These are phyloP conservation scores for Listronotus oregonensis DNA, from an alignment of 1,140 invertebrate species.

Conservation along the genomic window DNA sequence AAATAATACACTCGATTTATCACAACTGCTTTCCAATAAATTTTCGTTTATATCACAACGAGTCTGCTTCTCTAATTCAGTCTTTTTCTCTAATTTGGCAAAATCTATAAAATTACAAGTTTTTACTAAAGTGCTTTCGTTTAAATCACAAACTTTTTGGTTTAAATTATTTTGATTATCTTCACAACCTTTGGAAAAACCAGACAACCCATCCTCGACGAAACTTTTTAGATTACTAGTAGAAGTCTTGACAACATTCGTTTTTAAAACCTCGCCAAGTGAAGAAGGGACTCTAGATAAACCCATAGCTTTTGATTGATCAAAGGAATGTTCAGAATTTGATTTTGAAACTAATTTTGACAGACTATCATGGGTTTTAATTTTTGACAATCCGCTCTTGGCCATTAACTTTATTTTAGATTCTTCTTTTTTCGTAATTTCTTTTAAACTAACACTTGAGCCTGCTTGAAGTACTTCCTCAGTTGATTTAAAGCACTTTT, in stretches of 20 bases:
- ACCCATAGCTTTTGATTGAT: not conserved
- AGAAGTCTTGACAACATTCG: not conserved
- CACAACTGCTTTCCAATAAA: not conserved
- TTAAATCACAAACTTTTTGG: not conserved
- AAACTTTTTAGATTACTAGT: not conserved
- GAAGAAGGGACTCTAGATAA: not conserved
- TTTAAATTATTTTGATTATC: conserved; percentile 8
- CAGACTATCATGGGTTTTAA: not conserved
- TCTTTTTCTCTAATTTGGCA: conserved; percentile 16
- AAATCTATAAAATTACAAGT: conserved; percentile 11
- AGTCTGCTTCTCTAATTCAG: conserved; percentile 5
- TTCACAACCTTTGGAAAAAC: not conserved
- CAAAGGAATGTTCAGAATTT: not conserved
- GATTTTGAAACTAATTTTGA: not conserved
- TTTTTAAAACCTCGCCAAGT: not conserved
- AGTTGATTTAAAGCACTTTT: not conserved
- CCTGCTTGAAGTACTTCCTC: not conserved
- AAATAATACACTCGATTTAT: conserved; percentile 66
- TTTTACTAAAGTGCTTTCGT: not conserved
- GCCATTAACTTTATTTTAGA: too few relatives aligned
- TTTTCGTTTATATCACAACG: conserved; percentile 5
- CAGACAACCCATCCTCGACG: not conserved
- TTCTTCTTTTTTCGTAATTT: not conserved
- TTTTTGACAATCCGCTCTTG: too few relatives aligned
- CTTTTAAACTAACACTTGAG: not conserved